Evolutionary conservation across 2,888 invertebrate genomes (phyloP).

Genomic region (Mycalesis mineus): DNA sequence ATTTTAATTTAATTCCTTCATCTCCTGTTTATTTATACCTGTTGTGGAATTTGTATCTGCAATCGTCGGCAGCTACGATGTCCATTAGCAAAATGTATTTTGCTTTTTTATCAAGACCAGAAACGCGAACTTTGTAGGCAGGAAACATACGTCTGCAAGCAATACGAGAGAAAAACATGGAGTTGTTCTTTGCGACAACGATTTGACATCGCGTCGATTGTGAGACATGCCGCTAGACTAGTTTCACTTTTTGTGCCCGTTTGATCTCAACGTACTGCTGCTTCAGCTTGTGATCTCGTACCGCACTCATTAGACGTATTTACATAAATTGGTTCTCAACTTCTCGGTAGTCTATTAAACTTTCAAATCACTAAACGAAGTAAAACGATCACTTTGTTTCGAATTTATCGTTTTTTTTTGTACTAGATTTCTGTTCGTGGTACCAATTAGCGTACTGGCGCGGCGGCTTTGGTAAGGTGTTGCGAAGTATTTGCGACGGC

Average conservation of each 20-base stretch:
- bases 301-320: constrained; percentile 51
- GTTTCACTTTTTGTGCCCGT: constrained; percentile 60
- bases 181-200: constrained; percentile 71
- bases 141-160: constrained; percentile 98
- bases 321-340: constrained; percentile 21
- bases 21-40: constrained; percentile 80
- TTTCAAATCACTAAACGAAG: constrained; percentile 20
- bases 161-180: constrained; percentile 77
- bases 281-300: constrained; percentile 72
- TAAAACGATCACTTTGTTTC: constrained; percentile 28
- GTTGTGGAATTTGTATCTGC: constrained; percentile 96
- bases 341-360: neutral
- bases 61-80: constrained; percentile 97
- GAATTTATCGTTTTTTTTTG: constrained; percentile 34
- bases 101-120: constrained; percentile 97
- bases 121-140: constrained; percentile 97
- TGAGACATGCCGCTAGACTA: constrained; percentile 67
- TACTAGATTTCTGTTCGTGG: constrained; percentile 25
- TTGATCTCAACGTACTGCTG: constrained; percentile 49
- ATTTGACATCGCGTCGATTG: constrained; percentile 75
- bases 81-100: constrained; percentile 98
- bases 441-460: constrained; percentile 40
- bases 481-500: constrained; percentile 49
- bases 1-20: constrained; percentile 73
- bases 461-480: constrained; percentile 49